These are phyloP conservation scores for Nemapogon koenigi DNA, from an alignment of 2,888 invertebrate genomes.

Conservation along the genomic window DNA sequence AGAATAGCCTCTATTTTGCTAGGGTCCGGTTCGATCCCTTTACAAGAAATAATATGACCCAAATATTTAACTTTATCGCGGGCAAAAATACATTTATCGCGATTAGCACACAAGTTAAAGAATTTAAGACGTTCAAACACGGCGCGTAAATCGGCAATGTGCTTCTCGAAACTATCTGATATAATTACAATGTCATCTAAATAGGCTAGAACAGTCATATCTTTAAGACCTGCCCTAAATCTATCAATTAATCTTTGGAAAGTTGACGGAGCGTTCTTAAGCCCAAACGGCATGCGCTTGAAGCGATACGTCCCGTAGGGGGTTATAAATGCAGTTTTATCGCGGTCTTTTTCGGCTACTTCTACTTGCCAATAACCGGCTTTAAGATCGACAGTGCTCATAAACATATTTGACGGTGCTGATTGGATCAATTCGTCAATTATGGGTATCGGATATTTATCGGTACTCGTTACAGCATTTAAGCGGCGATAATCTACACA, in stretches of 20 bases:
- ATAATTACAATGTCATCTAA: too few species aligned
- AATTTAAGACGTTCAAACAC: constrained; percentile 19
- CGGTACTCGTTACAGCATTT: too few species aligned
- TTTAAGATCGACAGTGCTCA: too few species aligned
- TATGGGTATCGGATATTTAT: too few species aligned
- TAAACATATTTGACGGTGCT: too few species aligned
- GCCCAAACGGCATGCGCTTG: constrained; percentile 20
- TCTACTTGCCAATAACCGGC: too few species aligned
- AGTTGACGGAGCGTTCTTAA: constrained; percentile 19
- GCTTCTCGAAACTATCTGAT: too few species aligned
- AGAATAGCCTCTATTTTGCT: constrained; percentile 17
- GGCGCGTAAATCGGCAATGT: constrained; percentile 19
- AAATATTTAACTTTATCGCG: constrained; percentile 10
- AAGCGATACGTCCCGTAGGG: constrained; percentile 14
- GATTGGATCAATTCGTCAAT: too few species aligned
- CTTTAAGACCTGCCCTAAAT: constrained; percentile 13
- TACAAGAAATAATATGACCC: constrained; percentile 14
- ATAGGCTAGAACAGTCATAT: constrained; percentile 16
- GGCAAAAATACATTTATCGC: constrained; percentile 20
- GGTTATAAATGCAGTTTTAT: constrained; percentile 19
- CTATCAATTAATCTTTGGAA: constrained; percentile 19
- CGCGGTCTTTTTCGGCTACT: too few species aligned
- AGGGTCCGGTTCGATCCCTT: constrained; percentile 17
- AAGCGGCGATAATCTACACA: too few species aligned
- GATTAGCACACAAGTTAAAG: constrained; percentile 21